phyloP scores from a whole-genome alignment of 1,140 invertebrate genomes.

The Drosophila tropicalis region DNA sequence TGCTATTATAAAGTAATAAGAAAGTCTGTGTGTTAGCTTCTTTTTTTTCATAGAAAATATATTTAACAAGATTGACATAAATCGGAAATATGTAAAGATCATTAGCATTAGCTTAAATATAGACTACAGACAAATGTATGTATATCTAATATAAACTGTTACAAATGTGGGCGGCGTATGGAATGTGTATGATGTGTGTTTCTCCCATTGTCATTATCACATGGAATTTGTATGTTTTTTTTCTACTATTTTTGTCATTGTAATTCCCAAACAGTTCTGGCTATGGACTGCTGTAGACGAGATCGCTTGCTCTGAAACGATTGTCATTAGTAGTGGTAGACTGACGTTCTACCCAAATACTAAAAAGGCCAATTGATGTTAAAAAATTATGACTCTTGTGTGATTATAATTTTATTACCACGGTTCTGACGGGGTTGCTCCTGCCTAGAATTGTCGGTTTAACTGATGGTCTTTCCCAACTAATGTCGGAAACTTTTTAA shows the following conservation, averaged over 20 bases:
- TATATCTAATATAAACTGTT: no score
- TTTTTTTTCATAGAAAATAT: neutral
- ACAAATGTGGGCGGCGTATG: no score
- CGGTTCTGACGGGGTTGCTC: constrained; percentile 82
- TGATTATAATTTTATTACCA: constrained; percentile 81
- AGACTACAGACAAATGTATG: no score
- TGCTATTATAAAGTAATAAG: constrained; percentile 86
- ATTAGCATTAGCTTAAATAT: no score
- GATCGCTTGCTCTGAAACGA: neutral
- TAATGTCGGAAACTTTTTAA: constrained; percentile 56
- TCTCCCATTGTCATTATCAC: constrained; percentile 55
- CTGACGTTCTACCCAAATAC: constrained; percentile 83
- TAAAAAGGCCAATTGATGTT: constrained; percentile 81
- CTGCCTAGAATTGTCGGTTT: constrained; percentile 79
- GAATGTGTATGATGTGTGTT: no score
- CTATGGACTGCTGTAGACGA: neutral
- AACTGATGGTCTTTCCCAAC: constrained; percentile 79
- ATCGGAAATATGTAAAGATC: no score
- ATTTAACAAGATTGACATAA: neutral
- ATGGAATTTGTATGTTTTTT: constrained; percentile 43
- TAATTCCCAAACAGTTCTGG: constrained; percentile 62
- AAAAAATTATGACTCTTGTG: constrained; percentile 73
- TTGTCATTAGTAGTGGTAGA: constrained; percentile 82
- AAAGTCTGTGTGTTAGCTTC: neutral
- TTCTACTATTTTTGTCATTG: constrained; percentile 14